A percentile compares a stretch with the other conserved stretches of the same genome.
phyloP scores from a whole-genome alignment of 2,113 vertebrate genomes.

The Dendropsophus ebraccatus region DNA sequence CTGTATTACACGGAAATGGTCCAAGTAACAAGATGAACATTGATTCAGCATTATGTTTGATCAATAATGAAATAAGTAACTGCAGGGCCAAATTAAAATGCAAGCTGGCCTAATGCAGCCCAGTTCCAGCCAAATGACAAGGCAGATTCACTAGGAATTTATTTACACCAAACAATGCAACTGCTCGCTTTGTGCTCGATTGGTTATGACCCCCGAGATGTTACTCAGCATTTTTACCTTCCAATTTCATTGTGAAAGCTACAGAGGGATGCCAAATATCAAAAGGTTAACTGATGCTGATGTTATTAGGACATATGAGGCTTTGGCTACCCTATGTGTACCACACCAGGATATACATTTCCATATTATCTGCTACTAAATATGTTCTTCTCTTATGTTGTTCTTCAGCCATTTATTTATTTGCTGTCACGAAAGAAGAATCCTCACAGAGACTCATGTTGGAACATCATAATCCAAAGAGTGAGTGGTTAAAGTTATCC shows the following conservation, averaged over 20 bases:
- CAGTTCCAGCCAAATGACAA: conserved; percentile 86
- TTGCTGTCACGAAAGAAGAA: too few species aligned
- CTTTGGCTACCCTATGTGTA: too few species aligned
- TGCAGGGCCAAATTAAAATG: conserved; percentile 98
- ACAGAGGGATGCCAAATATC: neutral
- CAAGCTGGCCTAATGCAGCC: conserved; percentile 88
- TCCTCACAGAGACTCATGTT: too few species aligned
- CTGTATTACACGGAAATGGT: conserved; percentile 97
- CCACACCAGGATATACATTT: too few species aligned
- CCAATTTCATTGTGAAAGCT: neutral
- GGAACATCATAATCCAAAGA: too few species aligned
- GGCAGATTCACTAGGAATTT: conserved; percentile 76
- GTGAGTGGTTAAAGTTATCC: too few species aligned
- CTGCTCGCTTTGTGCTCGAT: conserved; percentile 64
- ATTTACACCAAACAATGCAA: conserved; percentile 75
- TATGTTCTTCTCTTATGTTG: too few species aligned
- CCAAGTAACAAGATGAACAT: conserved; percentile 98
- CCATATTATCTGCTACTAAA: too few species aligned
- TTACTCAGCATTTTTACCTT: neutral
- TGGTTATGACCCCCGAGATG: conserved; percentile 59
- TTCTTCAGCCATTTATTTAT: too few species aligned
- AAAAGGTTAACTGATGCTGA: neutral
- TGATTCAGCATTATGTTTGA: conserved; percentile 98
- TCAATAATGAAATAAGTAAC: conserved; percentile 99
- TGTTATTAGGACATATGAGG: too few species aligned